Conservation (phyloP, 1,140 invertebrate genomes). For the Euura lappo region DNA sequence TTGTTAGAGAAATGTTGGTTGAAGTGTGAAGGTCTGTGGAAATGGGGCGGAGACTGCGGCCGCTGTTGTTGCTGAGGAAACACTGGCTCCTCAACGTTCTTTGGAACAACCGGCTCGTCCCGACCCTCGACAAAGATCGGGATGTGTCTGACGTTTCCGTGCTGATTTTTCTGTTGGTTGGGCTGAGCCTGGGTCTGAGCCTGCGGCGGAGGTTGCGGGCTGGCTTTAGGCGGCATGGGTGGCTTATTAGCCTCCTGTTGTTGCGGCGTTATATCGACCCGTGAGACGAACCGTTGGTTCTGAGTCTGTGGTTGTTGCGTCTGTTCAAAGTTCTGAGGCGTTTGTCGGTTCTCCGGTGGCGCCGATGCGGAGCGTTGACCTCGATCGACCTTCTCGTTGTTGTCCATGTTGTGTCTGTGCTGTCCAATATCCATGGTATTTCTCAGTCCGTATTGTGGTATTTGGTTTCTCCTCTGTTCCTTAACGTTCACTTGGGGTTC, state of each 20-base stretch:
- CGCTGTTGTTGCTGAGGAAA: conserved; percentile 55
- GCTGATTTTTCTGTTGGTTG: conserved; percentile 37
- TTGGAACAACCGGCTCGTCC: conserved; percentile 75
- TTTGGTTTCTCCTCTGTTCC: conserved; percentile 44
- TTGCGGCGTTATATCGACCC: conserved; percentile 64
- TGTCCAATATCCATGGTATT: conserved; percentile 80
- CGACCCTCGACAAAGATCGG: conserved; percentile 87
- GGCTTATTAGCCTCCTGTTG: conserved; percentile 31
- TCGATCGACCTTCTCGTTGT: conserved; percentile 61
- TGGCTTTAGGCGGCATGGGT: conserved; percentile 14
- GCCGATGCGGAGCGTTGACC: conserved; percentile 74
- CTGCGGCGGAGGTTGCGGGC: conserved; percentile 34
- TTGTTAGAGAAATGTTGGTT: conserved; percentile 34
- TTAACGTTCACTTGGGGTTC: conserved; percentile 34
- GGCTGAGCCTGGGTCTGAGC: conserved; percentile 36
- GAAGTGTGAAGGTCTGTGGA: conserved; percentile 41
- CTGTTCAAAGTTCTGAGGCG: conserved; percentile 56
- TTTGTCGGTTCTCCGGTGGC: conserved; percentile 60
- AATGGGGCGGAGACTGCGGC: conserved; percentile 54
- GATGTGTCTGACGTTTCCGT: conserved; percentile 75
- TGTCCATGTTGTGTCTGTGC: conserved; percentile 61
- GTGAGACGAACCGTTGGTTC: conserved; percentile 58
- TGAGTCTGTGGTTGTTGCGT: conserved; percentile 47
- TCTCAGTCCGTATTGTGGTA: conserved; percentile 74
- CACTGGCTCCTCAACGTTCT: conserved; percentile 55